These are phyloP conservation scores for Panthera uncia DNA, from an alignment of 2,113 vertebrate genomes.

Conservation along the genomic window DNA sequence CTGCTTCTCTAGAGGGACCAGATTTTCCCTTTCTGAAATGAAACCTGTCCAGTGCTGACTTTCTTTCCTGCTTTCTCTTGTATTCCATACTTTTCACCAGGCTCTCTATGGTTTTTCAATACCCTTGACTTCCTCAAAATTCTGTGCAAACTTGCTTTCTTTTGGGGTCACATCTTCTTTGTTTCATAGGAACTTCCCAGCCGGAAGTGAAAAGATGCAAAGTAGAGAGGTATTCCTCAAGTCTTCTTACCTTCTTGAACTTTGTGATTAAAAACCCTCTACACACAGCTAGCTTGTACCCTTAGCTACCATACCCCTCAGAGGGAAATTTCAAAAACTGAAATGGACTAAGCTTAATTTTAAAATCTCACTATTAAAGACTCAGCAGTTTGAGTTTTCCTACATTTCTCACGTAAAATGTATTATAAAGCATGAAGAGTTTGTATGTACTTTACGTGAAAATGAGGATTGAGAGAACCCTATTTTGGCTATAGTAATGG, in stretches of 20 bases:
- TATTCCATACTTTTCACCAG: not conserved
- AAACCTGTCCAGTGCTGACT: not conserved
- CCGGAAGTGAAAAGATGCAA: not conserved
- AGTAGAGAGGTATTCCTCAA: not conserved
- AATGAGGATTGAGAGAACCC: not conserved
- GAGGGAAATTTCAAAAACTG: conserved; percentile 39
- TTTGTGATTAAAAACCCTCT: not conserved
- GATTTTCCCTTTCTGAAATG: not conserved
- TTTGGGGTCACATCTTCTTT: not conserved
- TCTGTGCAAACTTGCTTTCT: not conserved
- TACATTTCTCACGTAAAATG: not conserved
- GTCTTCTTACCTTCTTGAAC: conserved; percentile 23
- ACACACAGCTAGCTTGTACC: not conserved
- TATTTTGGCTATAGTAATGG: not conserved
- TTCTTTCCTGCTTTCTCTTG: not conserved
- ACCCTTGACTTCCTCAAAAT: conserved; percentile 2
- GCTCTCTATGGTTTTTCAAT: not conserved
- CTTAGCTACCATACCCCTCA: not conserved
- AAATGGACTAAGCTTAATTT: not conserved
- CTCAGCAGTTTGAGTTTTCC: not conserved
- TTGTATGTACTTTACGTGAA: not conserved
- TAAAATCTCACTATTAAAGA: not conserved
- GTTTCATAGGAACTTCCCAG: not conserved
- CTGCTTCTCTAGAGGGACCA: not conserved
- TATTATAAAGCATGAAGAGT: not conserved